Conservation (phyloP, 2,888 invertebrate species). For the Caenorhabditis afra region DNA sequence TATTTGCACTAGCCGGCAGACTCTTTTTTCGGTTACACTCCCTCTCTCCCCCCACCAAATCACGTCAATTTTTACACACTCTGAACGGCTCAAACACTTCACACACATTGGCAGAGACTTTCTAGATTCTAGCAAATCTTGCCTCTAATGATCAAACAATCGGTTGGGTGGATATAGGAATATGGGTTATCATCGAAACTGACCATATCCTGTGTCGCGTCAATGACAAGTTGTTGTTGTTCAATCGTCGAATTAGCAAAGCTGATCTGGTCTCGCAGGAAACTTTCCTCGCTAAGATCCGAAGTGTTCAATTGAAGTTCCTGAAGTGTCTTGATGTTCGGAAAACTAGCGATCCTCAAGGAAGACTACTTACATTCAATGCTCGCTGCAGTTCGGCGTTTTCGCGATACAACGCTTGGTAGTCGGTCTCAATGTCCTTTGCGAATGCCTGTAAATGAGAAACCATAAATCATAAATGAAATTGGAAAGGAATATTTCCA, state of each 20-base stretch:
- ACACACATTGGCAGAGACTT: slow-evolving; percentile 15
- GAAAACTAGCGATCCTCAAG: background rate
- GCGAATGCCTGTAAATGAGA: slow-evolving; percentile 64
- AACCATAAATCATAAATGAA: too few species aligned
- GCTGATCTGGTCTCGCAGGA: slow-evolving; percentile 74
- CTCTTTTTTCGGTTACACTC: slow-evolving; percentile 11
- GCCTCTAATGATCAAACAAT: slow-evolving; percentile 13
- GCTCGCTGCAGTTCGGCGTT: slow-evolving; percentile 70
- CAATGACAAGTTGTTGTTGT: slow-evolving; percentile 71
- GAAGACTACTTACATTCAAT: slow-evolving; percentile 55
- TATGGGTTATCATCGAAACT: slow-evolving; percentile 35
- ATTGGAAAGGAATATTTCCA: slow-evolving; percentile 12
- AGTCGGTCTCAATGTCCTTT: slow-evolving; percentile 66
- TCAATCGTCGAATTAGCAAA: slow-evolving; percentile 73
- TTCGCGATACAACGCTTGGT: slow-evolving; percentile 70
- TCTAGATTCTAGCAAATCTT: too few species aligned
- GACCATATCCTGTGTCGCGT: slow-evolving; percentile 69
- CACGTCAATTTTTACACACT: slow-evolving; percentile 23
- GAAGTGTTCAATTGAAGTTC: slow-evolving; percentile 64
- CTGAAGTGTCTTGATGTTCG: slow-evolving; percentile 26
- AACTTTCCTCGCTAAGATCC: slow-evolving; percentile 63
- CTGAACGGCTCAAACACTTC: slow-evolving; percentile 16
- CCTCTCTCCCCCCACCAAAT: background rate
- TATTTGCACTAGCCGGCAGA: slow-evolving; percentile 21
- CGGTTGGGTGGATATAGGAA: background rate